Conservation (phyloP, 2,113 vertebrate genomes). For the Orientallactaga bullata region DNA sequence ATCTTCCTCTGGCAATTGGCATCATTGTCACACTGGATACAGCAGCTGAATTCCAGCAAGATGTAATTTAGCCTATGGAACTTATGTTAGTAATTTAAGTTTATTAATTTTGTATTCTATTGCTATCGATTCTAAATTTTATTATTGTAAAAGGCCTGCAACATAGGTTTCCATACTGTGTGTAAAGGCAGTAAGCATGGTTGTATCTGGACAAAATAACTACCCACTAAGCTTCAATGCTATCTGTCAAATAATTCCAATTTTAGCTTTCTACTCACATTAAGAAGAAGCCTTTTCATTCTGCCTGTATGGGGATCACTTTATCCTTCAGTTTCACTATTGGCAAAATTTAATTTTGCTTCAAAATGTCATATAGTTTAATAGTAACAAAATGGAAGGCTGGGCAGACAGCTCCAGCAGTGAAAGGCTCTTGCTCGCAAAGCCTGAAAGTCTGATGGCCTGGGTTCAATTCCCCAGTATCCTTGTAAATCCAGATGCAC, state of each 20-base stretch:
- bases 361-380: neutral
- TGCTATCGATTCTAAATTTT: slow-evolving; percentile 25
- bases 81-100: neutral
- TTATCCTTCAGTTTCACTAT: neutral
- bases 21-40: neutral
- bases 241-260: slow-evolving; percentile 36
- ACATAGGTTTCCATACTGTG: neutral
- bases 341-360: neutral
- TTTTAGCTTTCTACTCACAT: neutral
- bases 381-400: neutral
- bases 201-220: neutral
- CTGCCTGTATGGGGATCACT: neutral
- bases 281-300: neutral
- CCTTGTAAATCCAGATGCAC: too few relatives aligned
- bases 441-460: too few relatives aligned
- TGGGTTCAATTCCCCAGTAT: too few relatives aligned
- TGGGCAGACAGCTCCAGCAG: too few relatives aligned
- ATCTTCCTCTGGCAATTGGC: neutral
- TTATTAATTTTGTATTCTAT: slow-evolving; percentile 38
- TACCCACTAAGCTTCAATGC: neutral
- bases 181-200: neutral
- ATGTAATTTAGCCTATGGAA: neutral
- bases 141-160: neutral
- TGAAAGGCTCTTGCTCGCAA: too few relatives aligned
- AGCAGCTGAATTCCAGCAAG: neutral